Conservation (phyloP, 2,888 invertebrate genomes). For the Nomada hirtipes region DNA sequence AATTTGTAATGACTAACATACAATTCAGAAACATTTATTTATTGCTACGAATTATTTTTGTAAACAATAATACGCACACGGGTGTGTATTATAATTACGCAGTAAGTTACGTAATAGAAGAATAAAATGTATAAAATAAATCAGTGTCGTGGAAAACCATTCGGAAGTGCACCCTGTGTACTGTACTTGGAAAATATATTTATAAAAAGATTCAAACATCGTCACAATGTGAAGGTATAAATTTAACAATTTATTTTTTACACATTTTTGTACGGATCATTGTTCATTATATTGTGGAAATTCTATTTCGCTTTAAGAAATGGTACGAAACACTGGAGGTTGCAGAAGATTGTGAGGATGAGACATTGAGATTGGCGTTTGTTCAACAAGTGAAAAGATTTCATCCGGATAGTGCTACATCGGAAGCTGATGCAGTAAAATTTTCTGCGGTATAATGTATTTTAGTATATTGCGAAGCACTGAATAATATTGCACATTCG, state of each 20-base stretch:
- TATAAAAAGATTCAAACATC: constrained; percentile 49
- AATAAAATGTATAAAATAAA: constrained; percentile 49
- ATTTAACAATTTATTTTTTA: background rate
- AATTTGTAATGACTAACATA: background rate
- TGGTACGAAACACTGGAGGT: constrained; percentile 89
- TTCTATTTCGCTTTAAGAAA: constrained; percentile 85
- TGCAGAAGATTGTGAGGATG: constrained; percentile 89
- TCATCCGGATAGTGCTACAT: constrained; percentile 93
- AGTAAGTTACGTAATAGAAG: constrained; percentile 31
- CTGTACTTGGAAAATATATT: constrained; percentile 21
- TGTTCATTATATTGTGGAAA: background rate
- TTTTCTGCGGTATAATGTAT: constrained; percentile 87
- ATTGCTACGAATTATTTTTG: background rate
- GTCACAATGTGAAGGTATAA: constrained; percentile 36
- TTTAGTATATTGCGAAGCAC: constrained; percentile 11
- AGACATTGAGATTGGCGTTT: constrained; percentile 90
- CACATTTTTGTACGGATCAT: background rate
- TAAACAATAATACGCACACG: background rate
- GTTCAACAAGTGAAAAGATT: constrained; percentile 91
- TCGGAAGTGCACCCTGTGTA: background rate
- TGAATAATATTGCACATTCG: background rate
- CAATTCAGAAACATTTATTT: background rate
- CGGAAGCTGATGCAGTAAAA: constrained; percentile 89
- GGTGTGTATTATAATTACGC: constrained; percentile 24
- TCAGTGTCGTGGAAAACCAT: constrained; percentile 10